Evolutionary conservation across 2,888 invertebrate genomes (phyloP).

Genomic region (Athalia circularis): DNA sequence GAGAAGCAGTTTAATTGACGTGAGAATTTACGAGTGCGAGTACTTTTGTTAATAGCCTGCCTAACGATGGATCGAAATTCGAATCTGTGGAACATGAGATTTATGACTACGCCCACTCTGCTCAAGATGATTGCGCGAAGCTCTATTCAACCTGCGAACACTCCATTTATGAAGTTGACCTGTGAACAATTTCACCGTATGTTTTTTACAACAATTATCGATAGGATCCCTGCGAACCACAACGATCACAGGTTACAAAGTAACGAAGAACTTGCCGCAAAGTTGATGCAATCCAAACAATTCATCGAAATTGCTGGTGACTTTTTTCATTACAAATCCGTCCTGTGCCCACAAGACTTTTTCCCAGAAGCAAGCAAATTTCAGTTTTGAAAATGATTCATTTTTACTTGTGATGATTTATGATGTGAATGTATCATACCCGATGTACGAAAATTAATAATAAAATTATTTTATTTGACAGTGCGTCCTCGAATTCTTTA

Average conservation of each 20-base stretch:
- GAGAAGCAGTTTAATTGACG: not conserved
- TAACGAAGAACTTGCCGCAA: slow-evolving; percentile 43
- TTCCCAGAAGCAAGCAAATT: too few relatives aligned
- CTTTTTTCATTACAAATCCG: slow-evolving; percentile 25
- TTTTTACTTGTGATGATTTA: not conserved
- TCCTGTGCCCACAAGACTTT: too few relatives aligned
- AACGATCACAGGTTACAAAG: not conserved
- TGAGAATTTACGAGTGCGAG: not conserved
- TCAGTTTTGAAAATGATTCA: slow-evolving; percentile 12
- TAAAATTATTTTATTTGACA: slow-evolving; percentile 39
- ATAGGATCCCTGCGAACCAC: not conserved
- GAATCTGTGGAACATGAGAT: slow-evolving; percentile 63
- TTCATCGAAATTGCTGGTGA: slow-evolving; percentile 31
- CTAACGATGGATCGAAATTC: slow-evolving; percentile 65
- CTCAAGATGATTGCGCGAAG: slow-evolving; percentile 73
- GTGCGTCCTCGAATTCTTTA: slow-evolving; percentile 26
- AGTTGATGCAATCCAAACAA: slow-evolving; percentile 27
- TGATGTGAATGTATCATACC: slow-evolving; percentile 17
- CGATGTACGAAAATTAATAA: slow-evolving; percentile 25
- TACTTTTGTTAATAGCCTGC: slow-evolving; percentile 58
- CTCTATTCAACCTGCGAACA: slow-evolving; percentile 74
- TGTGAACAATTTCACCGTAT: slow-evolving; percentile 49
- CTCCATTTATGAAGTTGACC: slow-evolving; percentile 69
- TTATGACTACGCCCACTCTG: slow-evolving; percentile 74
- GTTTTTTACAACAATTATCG: not conserved